These are phyloP conservation scores for Drosophila sp. DNA, from an alignment of 1,140 invertebrate genomes.

Conservation along the genomic window DNA sequence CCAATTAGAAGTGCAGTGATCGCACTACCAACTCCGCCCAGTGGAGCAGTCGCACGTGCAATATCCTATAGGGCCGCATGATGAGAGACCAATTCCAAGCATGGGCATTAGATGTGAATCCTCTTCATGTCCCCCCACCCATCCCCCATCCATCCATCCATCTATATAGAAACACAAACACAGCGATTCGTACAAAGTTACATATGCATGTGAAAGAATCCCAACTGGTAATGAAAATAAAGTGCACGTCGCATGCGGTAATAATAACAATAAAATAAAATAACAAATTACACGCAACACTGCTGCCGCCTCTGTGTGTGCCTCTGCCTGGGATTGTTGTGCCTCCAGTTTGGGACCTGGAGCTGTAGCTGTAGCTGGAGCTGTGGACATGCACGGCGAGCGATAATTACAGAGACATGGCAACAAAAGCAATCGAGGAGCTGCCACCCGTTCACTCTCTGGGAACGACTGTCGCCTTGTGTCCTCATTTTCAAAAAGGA, in stretches of 20 bases:
- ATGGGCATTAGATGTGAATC: constrained; percentile 43
- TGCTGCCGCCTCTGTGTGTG: constrained; percentile 40
- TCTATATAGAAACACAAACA: constrained; percentile 20
- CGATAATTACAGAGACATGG: constrained; percentile 74
- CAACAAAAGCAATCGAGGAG: constrained; percentile 66
- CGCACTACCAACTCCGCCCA: constrained; percentile 3
- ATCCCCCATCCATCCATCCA: constrained; percentile 21
- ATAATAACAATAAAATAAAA: constrained; percentile 83
- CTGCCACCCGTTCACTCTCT: constrained; percentile 32
- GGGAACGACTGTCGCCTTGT: constrained; percentile 36
- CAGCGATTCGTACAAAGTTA: constrained; percentile 60
- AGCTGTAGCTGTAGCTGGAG: background rate
- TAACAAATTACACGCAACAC: constrained; percentile 82
- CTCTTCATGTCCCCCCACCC: background rate
- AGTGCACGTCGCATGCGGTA: constrained; percentile 81
- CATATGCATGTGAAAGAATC: constrained; percentile 75
- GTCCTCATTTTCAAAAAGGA: constrained; percentile 60
- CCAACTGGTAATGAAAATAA: constrained; percentile 81
- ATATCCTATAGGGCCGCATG: constrained; percentile 36
- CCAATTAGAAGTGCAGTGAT: constrained; percentile 64
- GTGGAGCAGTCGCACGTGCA: constrained; percentile 67
- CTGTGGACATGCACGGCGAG: constrained; percentile 59
- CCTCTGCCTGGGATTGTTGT: constrained; percentile 12
- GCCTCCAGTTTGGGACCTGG: constrained; percentile 28
- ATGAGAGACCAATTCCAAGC: constrained; percentile 46